Base-by-base conservation (phyloP, 2,888 invertebrate species). In the Eumacrocentrus americanus region DNA sequence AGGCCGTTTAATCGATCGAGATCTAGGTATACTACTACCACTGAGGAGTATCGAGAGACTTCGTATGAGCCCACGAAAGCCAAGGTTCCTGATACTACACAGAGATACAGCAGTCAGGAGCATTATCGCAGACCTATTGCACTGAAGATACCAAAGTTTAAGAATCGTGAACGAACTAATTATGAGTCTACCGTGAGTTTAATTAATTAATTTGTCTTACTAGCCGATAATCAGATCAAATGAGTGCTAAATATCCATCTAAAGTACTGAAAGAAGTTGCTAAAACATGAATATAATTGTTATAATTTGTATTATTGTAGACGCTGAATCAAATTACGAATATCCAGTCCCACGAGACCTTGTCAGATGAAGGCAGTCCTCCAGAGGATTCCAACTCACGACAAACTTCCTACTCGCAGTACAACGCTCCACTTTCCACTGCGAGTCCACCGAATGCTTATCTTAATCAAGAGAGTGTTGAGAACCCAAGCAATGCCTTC, bases 1-100 rank as follows among this genome's bases (percentile, higher is more conserved):
- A 70, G 78, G 65, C 79, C 79, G 14, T 70, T 73, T 20, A 74
- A 71, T 23, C 72, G 80, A 62, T 72, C 78, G 6, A 74, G 76
- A 60, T 75, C 77, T 3, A 66, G 74, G 52, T 66, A 44, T n/a
- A 72, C 73, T 7, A 75, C 77, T 2, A 78, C 78, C 1, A 79
- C 80, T 3, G 78, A 80, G 48, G 72, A 76, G n/a, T 78, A 78
- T 55, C 65, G 60, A 1, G 76, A 79, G 22, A 66, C 74, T 2
- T 58, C 67, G 56, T 77, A 80, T 63, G 77, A 80, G 14, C 72
- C 78, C 6, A 74, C 75, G 1, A 77, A 70, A 62, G 64, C 70
- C 1, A 79, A 67, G 52, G 61, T 66, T n/a, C 57, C 72, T 1
- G 75, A 69, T 11, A 74, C 74, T 0, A 76, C 77, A 1, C 60